Evolutionary conservation across 2,888 invertebrate genomes (phyloP).

Genomic region (Erynnis tages): DNA sequence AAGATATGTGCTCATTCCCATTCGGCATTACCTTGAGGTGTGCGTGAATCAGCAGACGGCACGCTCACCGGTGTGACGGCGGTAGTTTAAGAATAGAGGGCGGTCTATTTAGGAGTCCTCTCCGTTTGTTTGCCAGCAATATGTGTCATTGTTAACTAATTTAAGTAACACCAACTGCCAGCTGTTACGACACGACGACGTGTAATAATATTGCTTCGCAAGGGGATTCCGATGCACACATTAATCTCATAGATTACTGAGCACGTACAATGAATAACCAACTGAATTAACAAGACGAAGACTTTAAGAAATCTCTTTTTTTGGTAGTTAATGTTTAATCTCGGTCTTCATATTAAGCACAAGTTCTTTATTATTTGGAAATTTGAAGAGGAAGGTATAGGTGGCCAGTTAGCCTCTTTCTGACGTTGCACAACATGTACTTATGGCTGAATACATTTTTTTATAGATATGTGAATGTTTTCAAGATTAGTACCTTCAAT

Average conservation of each 20-base stretch:
- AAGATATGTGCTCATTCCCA: constrained; percentile 39
- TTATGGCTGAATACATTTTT: background rate
- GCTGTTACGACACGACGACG: constrained; percentile 68
- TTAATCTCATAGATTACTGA: constrained; percentile 38
- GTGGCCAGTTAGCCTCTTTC: too few species aligned
- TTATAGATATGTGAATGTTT: background rate
- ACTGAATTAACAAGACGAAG: too few species aligned
- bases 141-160: constrained; percentile 82
- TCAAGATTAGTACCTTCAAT: background rate
- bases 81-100: constrained; percentile 73
- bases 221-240: constrained; percentile 50
- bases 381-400: too few species aligned
- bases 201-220: constrained; percentile 47
- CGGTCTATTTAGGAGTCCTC: constrained; percentile 77
- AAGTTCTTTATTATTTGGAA: too few species aligned
- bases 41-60: constrained; percentile 74
- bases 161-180: constrained; percentile 78
- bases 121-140: constrained; percentile 79
- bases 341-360: too few species aligned
- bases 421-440: background rate
- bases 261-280: background rate
- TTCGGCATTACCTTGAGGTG: constrained; percentile 71
- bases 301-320: too few species aligned
- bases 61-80: constrained; percentile 74
- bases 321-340: too few species aligned